phyloP scores from a whole-genome alignment of 2,888 invertebrate genomes.

The Pandemis heparana region DNA sequence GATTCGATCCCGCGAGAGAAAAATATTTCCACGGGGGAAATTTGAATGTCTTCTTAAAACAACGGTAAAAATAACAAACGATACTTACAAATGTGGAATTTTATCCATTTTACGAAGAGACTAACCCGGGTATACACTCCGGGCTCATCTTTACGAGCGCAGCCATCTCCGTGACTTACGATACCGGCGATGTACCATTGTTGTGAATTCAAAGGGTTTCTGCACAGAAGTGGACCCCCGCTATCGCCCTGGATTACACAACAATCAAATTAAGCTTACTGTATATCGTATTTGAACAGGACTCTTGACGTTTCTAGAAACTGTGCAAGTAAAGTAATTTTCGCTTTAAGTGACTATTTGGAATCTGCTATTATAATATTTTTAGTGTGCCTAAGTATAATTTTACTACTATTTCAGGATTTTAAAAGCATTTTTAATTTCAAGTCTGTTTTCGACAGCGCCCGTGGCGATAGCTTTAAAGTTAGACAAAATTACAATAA shows the following conservation, averaged over 20 bases:
- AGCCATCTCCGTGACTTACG: conserved; percentile 95
- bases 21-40: not conserved
- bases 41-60: not conserved
- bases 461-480: not conserved
- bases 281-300: conserved; percentile 1
- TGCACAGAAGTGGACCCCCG: conserved; percentile 94
- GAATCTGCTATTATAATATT: not conserved
- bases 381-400: not conserved
- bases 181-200: conserved; percentile 94
- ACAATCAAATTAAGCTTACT: conserved; percentile 38
- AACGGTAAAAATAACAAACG: conserved; percentile 1
- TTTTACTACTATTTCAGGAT: not conserved
- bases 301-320: not conserved
- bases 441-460: not conserved
- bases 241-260: conserved; percentile 88
- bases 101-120: conserved; percentile 91
- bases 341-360: not conserved
- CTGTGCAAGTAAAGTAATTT: not conserved
- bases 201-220: conserved; percentile 87
- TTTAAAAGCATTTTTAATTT: not conserved
- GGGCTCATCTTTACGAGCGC: conserved; percentile 91
- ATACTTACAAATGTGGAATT: conserved; percentile 85
- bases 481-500: not conserved
- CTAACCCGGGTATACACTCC: conserved; percentile 94
- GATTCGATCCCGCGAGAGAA: not conserved